Conservation (phyloP, 1,140 invertebrate species). For the Nasonia longicornis region DNA sequence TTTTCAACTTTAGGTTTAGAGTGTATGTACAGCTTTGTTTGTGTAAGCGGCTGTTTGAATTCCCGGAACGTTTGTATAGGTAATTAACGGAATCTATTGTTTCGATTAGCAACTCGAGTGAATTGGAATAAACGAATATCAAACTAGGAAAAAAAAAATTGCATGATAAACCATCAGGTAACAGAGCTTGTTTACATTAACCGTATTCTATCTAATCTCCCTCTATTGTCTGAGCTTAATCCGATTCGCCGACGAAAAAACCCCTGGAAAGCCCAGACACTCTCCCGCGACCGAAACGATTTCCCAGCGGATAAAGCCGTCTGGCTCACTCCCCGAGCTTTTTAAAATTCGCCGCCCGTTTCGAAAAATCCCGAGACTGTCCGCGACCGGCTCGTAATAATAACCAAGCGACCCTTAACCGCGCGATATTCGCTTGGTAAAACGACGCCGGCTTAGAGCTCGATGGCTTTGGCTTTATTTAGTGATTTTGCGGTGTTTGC, state of each 20-base stretch:
- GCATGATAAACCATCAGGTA: not conserved
- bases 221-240: not conserved
- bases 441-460: not conserved
- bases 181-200: not conserved
- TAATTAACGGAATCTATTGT: too few relatives aligned
- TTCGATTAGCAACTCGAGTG: too few relatives aligned
- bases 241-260: not conserved
- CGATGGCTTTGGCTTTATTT: not conserved
- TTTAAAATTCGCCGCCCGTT: conserved; percentile 22
- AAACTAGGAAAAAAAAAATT: too few relatives aligned
- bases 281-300: not conserved
- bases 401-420: not conserved
- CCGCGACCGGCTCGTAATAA: not conserved
- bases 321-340: not conserved
- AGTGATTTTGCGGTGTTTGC: not conserved
- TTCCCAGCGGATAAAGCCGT: not conserved
- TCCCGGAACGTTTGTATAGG: too few relatives aligned
- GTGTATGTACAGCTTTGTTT: too few relatives aligned
- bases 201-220: not conserved
- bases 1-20: too few relatives aligned
- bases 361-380: conserved; percentile 6
- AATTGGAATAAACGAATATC: too few relatives aligned
- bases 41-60: too few relatives aligned
- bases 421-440: not conserved
- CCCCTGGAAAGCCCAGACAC: not conserved